Conservation (phyloP, 2,113 vertebrate species). For the Platycercus adscitus region DNA sequence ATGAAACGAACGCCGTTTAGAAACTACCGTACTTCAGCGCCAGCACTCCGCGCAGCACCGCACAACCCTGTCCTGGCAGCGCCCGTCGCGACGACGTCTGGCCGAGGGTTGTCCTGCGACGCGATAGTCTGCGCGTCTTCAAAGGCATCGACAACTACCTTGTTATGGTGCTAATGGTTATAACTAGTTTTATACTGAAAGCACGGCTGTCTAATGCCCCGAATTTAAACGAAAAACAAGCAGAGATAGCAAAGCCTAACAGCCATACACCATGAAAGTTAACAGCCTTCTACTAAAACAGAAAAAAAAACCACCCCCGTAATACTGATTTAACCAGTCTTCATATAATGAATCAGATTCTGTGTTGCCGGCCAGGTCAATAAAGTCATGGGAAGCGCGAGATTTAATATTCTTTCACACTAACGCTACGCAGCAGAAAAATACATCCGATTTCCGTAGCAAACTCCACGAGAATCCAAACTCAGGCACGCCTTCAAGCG, state of each 20-base stretch:
- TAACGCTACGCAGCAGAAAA: not conserved
- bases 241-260: not conserved
- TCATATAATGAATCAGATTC: not conserved
- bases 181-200: not conserved
- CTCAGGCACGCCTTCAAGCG: not conserved
- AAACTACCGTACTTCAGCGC: not conserved
- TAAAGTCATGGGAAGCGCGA: not conserved
- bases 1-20: rapidly evolving
- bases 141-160: not conserved
- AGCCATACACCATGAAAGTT: not conserved
- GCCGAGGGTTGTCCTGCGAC: not conserved
- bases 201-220: rapidly evolving
- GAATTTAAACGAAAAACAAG: not conserved
- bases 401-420: not conserved
- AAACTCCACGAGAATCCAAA: not conserved
- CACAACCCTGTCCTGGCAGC: not conserved
- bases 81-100: no score
- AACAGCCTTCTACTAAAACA: not conserved
- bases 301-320: not conserved
- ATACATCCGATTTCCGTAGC: not conserved
- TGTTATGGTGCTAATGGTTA: not conserved
- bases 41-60: rapidly evolving
- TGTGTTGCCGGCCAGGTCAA: not conserved
- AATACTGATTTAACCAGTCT: not conserved
- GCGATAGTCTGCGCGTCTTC: not conserved